These are phyloP conservation scores for Drosophila eohydei DNA, from an alignment of 2,888 invertebrate species.

Conservation along the genomic window DNA sequence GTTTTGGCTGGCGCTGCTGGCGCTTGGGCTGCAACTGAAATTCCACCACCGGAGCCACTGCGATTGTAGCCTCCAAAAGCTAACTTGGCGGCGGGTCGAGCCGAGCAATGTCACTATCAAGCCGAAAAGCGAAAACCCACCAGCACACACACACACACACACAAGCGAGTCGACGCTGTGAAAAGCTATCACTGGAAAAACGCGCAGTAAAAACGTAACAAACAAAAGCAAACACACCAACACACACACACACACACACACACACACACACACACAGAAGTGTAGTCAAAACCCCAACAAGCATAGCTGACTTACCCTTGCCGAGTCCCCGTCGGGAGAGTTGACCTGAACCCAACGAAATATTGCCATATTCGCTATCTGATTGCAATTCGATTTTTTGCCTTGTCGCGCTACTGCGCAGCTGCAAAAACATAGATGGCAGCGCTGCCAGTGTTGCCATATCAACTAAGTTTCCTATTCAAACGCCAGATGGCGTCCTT, in stretches of 20 bases:
- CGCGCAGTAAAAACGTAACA: slow-evolving; percentile 29
- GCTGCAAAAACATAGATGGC: slow-evolving; percentile 37
- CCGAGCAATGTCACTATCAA: slow-evolving; percentile 62
- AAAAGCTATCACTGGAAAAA: slow-evolving; percentile 40
- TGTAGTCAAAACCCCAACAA: slow-evolving; percentile 4
- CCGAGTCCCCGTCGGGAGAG: slow-evolving; percentile 19
- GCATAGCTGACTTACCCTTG: slow-evolving; percentile 25
- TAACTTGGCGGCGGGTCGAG: slow-evolving; percentile 42
- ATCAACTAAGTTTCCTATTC: not conserved
- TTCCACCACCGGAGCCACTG: slow-evolving; percentile 49
- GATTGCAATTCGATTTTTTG: slow-evolving; percentile 19
- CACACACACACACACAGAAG: slow-evolving; percentile 8
- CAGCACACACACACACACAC: slow-evolving; percentile 13
- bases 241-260: slow-evolving; percentile 12
- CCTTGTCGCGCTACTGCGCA: slow-evolving; percentile 34
- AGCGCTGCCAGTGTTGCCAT: slow-evolving; percentile 40
- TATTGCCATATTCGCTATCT: slow-evolving; percentile 11
- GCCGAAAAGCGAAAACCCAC: slow-evolving; percentile 36
- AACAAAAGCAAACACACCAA: slow-evolving; percentile 57
- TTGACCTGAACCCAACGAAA: slow-evolving; percentile 38
- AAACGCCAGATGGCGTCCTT: slow-evolving; percentile 29
- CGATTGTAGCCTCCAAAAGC: slow-evolving; percentile 51
- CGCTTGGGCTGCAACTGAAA: slow-evolving; percentile 57
- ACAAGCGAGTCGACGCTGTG: slow-evolving; percentile 39
- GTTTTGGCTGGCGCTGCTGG: slow-evolving; percentile 52